These are phyloP conservation scores for Tinea semifulvella DNA, from an alignment of 2,888 invertebrate genomes.

Conservation along the genomic window DNA sequence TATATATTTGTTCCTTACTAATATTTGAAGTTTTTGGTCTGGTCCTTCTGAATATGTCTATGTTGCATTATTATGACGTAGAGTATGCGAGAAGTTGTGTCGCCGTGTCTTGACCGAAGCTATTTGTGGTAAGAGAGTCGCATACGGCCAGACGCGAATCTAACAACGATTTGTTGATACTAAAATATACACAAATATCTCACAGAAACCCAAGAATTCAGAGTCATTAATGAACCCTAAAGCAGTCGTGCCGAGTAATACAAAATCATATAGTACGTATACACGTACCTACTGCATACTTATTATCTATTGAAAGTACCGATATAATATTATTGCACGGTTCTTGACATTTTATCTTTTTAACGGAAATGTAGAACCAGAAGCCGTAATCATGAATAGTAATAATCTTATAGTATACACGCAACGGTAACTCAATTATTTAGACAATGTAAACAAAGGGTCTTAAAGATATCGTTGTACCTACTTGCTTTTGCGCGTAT, in stretches of 20 bases:
- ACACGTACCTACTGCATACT: too few relatives aligned
- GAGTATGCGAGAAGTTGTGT: not conserved
- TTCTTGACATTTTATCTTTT: not conserved
- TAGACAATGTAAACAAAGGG: slow-evolving; percentile 6
- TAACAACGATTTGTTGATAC: slow-evolving; percentile 8
- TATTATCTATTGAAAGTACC: not conserved
- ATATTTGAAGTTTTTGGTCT: too few relatives aligned
- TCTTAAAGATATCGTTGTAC: not conserved
- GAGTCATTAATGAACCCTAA: slow-evolving; percentile 3
- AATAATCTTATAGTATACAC: not conserved
- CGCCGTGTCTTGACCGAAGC: slow-evolving; percentile 5
- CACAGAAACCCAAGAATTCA: slow-evolving; percentile 2
- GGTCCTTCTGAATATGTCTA: too few relatives aligned
- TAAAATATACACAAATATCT: slow-evolving; percentile 1
- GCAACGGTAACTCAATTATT: not conserved
- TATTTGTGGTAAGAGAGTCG: slow-evolving; percentile 11
- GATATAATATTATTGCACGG: not conserved
- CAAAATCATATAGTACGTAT: not conserved
- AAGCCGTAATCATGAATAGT: not conserved
- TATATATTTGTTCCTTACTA: too few relatives aligned
- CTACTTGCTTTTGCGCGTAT: not conserved
- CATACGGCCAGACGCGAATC: slow-evolving; percentile 11
- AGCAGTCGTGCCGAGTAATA: too few relatives aligned
- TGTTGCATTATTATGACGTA: slow-evolving; percentile 8
- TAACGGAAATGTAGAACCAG: not conserved